Conservation (phyloP, 2,888 invertebrate species). For the Smittia sp. region DNA sequence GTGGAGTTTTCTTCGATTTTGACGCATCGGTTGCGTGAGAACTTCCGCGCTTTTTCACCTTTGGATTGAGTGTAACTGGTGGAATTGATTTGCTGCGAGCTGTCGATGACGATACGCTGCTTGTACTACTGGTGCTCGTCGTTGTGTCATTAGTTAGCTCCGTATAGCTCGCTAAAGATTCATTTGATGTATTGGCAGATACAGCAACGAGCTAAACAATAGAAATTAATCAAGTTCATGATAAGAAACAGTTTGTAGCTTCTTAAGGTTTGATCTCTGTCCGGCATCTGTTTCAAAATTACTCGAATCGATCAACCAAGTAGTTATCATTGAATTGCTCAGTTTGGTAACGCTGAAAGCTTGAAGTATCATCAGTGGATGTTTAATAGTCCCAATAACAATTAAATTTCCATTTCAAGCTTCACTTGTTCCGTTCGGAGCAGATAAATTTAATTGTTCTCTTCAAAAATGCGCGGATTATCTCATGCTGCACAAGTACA, state of each 20-base stretch:
- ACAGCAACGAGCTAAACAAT: conserved; percentile 16
- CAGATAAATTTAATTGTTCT: conserved; percentile 1
- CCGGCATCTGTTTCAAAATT: no score
- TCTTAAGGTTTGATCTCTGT: no score
- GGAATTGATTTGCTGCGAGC: conserved; percentile 19
- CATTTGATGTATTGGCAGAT: conserved; percentile 18
- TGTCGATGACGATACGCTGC: conserved; percentile 37
- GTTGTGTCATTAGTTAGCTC: not conserved
- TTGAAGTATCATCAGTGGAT: not conserved
- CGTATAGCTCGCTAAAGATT: not conserved
- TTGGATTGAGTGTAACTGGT: conserved; percentile 24
- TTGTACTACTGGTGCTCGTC: conserved; percentile 37
- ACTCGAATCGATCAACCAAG: not conserved
- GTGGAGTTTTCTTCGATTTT: conserved; percentile 22
- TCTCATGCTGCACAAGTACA: no score
- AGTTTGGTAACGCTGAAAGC: not conserved
- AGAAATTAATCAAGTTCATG: not conserved
- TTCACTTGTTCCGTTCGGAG: conserved; percentile 23
- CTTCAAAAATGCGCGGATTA: not conserved
- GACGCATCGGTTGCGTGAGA: conserved; percentile 3
- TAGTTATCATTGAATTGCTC: not conserved
- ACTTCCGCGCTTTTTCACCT: conserved; percentile 40
- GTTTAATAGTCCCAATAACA: conserved; percentile 3
- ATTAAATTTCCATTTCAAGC: conserved; percentile 36
- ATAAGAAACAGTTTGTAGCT: no score